Conservation (phyloP, 2,888 invertebrate species). For the Dolichopus griseipennis region DNA sequence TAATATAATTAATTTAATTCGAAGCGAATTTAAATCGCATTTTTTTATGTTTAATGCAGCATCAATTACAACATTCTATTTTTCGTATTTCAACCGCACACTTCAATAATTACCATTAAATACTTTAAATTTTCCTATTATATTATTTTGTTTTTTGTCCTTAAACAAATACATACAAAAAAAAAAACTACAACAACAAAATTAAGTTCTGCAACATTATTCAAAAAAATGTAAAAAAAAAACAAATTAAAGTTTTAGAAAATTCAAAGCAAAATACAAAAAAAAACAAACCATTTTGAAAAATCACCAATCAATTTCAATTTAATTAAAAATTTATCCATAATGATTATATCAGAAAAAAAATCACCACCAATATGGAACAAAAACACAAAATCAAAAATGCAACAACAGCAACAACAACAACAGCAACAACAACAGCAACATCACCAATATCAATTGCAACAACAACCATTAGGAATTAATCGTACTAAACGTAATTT, state of each 20-base stretch:
- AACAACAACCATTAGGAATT: slow-evolving; percentile 4
- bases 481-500: not conserved
- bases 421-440: slow-evolving; percentile 15
- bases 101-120: too few species aligned
- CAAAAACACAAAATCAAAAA: not conserved
- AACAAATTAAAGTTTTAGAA: slow-evolving; percentile 13
- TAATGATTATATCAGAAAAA: slow-evolving; percentile 17
- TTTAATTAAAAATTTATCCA: slow-evolving; percentile 9
- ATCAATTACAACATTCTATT: too few species aligned
- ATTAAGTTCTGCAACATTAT: too few species aligned
- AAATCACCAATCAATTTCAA: not conserved
- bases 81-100: too few species aligned
- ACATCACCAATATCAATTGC: too few species aligned
- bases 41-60: too few species aligned
- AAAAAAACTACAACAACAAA: too few species aligned
- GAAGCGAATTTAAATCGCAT: too few species aligned
- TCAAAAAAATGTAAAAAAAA: slow-evolving; percentile 13
- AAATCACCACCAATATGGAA: slow-evolving; percentile 19
- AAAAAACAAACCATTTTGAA: slow-evolving; percentile 13
- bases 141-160: too few species aligned
- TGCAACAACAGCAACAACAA: slow-evolving; percentile 18
- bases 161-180: too few species aligned
- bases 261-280: slow-evolving; percentile 15
- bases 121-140: too few species aligned
- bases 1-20: too few species aligned